Evolutionary conservation across 2,797 vertebrate species (phyloP).

Genomic region (Premnoplex brunnescens): DNA sequence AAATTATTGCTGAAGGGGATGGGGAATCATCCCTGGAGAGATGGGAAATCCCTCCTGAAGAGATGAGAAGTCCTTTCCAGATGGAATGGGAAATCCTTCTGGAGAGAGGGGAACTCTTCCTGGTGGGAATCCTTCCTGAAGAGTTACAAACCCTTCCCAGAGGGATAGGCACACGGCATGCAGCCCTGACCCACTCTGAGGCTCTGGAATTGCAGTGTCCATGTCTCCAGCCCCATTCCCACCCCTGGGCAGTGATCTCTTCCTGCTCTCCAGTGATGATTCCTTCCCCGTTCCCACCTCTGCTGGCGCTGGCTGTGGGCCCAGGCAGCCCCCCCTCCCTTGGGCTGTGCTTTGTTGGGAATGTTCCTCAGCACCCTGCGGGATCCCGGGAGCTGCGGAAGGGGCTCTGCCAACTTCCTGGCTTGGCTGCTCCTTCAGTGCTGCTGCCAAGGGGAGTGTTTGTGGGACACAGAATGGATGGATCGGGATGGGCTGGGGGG

Average conservation of each 20-base stretch:
- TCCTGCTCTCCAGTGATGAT: neutral
- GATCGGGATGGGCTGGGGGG: neutral
- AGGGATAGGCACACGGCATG: too few relatives aligned
- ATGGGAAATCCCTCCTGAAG: neutral
- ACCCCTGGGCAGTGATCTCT: neutral
- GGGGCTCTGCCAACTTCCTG: neutral
- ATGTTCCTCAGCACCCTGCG: neutral
- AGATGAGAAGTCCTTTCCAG: neutral
- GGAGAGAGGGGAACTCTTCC: neutral
- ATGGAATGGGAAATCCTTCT: neutral
- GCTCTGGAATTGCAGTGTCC: neutral
- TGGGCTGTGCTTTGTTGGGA: neutral
- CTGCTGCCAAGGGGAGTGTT: neutral
- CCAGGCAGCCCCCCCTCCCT: neutral
- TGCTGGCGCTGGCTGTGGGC: neutral
- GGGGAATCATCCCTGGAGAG: too few relatives aligned
- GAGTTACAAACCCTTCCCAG: fast-evolving
- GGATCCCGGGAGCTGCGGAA: neutral
- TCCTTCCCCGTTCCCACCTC: neutral
- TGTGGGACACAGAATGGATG: neutral
- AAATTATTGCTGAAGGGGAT: too few relatives aligned
- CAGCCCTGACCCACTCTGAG: neutral
- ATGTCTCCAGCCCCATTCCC: neutral
- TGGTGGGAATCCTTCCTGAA: neutral
- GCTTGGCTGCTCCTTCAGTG: neutral